phyloP scores from a whole-genome alignment of 2,888 invertebrate species.

The Fragum sueziense region DNA sequence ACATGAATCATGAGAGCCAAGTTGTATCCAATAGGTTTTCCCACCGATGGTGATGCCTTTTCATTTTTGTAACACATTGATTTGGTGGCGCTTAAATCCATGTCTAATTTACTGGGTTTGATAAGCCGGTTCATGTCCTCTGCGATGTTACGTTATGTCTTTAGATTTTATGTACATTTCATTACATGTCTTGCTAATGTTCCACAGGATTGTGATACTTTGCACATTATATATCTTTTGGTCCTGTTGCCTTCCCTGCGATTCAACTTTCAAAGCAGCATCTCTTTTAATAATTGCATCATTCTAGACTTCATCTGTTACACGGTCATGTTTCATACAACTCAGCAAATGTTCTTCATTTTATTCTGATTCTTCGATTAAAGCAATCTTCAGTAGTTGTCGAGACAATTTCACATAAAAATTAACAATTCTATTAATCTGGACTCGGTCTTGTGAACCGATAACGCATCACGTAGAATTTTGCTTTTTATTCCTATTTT shows the following conservation, averaged over 20 bases:
- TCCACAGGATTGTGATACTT: slow-evolving; percentile 39
- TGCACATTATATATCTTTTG: slow-evolving; percentile 45
- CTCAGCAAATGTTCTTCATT: too few species aligned
- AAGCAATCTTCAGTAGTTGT: slow-evolving; percentile 33
- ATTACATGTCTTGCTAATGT: slow-evolving; percentile 42
- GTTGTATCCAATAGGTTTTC: slow-evolving; percentile 38
- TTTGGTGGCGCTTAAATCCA: slow-evolving; percentile 32
- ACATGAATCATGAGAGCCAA: slow-evolving; percentile 44
- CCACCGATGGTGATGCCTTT: slow-evolving; percentile 37
- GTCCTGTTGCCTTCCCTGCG: slow-evolving; percentile 39
- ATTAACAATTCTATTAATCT: slow-evolving; percentile 30
- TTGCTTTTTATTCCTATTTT: slow-evolving; percentile 38
- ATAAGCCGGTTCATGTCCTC: too few species aligned
- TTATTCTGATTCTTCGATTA: slow-evolving; percentile 33
- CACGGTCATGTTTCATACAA: slow-evolving; percentile 43
- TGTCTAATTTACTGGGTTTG: slow-evolving; percentile 37
- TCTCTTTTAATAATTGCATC: slow-evolving; percentile 38
- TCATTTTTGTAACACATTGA: slow-evolving; percentile 24
- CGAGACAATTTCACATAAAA: slow-evolving; percentile 30
- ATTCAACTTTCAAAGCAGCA: slow-evolving; percentile 40
- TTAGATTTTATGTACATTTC: slow-evolving; percentile 28
- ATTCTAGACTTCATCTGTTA: slow-evolving; percentile 35
- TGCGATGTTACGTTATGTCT: too few species aligned
- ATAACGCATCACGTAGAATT: slow-evolving; percentile 43
- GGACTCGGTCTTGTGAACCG: slow-evolving; percentile 35